These are phyloP conservation scores for Botia almorhae DNA, from an alignment of 2,797 vertebrate genomes.

Conservation along the genomic window DNA sequence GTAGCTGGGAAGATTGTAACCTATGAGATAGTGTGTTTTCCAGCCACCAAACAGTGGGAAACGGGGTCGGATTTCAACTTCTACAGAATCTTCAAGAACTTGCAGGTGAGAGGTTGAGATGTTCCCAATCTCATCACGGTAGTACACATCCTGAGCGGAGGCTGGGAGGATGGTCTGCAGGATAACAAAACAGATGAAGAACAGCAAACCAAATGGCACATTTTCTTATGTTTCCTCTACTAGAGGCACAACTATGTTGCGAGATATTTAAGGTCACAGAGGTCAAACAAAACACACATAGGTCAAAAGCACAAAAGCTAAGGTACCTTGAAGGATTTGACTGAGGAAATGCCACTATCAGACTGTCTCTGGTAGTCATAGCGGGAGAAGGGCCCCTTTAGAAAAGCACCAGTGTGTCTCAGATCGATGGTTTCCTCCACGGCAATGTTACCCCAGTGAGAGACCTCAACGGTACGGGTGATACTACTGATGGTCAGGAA, in stretches of 20 bases:
- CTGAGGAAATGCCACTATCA: slow-evolving; percentile 97
- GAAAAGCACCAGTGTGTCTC: slow-evolving; percentile 91
- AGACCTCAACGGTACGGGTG: slow-evolving; percentile 92
- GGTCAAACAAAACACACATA: background rate
- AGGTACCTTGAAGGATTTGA: slow-evolving; percentile 96
- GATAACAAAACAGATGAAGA: background rate
- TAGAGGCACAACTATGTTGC: background rate
- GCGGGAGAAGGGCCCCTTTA: slow-evolving; percentile 96
- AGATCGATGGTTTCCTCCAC: slow-evolving; percentile 96
- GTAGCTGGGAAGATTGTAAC: slow-evolving; percentile 98
- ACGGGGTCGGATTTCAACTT: slow-evolving; percentile 96
- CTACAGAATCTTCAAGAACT: slow-evolving; percentile 94
- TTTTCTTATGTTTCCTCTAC: too few relatives aligned
- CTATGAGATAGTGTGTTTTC: slow-evolving; percentile 98
- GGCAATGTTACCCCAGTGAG: slow-evolving; percentile 98
- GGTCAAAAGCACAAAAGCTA: background rate
- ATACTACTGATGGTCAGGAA: slow-evolving; percentile 96
- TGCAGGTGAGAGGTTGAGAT: slow-evolving; percentile 98
- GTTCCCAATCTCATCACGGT: slow-evolving; percentile 97
- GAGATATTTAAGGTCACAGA: background rate
- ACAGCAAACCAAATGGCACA: too few relatives aligned
- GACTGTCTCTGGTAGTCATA: slow-evolving; percentile 98
- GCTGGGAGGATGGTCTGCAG: slow-evolving; percentile 97
- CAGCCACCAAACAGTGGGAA: slow-evolving; percentile 97
- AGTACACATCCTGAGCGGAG: slow-evolving; percentile 97